A percentile compares a stretch with the other conserved stretches of the same genome.
Evolutionary conservation across 2,113 vertebrate genomes (phyloP).

Genomic region (Galemys pyrenaicus): DNA sequence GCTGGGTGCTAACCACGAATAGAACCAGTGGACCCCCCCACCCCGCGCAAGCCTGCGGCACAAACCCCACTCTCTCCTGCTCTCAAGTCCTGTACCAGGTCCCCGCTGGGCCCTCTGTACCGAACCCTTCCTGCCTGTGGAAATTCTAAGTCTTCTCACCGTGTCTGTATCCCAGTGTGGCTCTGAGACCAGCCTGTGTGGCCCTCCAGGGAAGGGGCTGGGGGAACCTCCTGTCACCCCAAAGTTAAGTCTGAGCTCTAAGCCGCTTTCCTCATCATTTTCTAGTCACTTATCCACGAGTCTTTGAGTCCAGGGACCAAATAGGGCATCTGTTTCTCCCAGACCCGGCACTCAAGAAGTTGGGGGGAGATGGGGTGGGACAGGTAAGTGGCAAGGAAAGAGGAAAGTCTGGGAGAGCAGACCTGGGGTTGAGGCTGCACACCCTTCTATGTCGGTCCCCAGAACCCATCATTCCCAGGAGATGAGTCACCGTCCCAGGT

Average conservation of each 20-base stretch:
- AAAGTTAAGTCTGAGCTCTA: neutral
- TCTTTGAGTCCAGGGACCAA: neutral
- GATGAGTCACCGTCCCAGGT: neutral
- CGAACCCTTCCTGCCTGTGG: neutral
- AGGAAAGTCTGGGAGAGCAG: neutral
- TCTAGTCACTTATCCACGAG: neutral
- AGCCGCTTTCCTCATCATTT: neutral
- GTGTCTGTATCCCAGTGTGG: neutral
- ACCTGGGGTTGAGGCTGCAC: neutral
- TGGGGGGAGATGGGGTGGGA: too few relatives aligned
- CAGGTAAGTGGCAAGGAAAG: neutral
- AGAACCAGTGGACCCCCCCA: neutral
- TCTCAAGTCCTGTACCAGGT: neutral
- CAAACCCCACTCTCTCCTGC: neutral
- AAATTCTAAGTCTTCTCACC: neutral
- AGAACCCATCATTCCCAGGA: slow-evolving; percentile 29
- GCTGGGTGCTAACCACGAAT: neutral
- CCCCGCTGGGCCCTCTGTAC: neutral
- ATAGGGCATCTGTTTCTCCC: neutral
- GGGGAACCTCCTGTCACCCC: neutral
- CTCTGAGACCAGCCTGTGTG: neutral
- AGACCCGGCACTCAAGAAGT: neutral
- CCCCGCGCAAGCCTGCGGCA: neutral
- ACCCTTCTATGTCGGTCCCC: neutral
- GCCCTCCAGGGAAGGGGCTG: neutral